A percentile compares a stretch with the other conserved stretches of the same genome.
These are phyloP conservation scores for Linyphia triangularis DNA, from an alignment of 2,888 invertebrate species.

Conservation along the genomic window DNA sequence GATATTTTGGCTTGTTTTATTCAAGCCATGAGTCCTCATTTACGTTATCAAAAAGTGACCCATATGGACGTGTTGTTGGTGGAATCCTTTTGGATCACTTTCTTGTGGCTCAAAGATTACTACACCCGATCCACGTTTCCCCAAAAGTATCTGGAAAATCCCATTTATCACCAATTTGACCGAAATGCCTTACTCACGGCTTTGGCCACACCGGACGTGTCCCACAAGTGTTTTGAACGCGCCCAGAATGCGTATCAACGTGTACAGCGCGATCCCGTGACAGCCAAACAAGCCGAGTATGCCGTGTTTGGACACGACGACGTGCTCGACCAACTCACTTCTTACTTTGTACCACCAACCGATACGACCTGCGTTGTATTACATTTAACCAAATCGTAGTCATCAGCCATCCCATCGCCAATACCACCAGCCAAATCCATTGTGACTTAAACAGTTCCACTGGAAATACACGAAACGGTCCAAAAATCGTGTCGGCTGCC, in stretches of 20 bases:
- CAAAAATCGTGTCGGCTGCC: background rate
- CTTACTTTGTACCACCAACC: background rate
- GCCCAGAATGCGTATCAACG: background rate
- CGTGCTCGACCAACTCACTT: background rate
- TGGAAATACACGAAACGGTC: background rate
- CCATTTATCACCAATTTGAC: conserved; percentile 7
- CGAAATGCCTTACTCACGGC: conserved; percentile 12
- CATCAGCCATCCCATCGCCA: background rate
- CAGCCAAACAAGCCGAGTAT: background rate
- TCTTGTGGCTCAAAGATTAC: conserved; percentile 8
- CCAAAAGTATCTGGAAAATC: conserved; percentile 29
- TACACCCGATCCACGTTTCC: background rate
- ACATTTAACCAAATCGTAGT: background rate
- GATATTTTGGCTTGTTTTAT: background rate
- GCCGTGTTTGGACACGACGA: conserved; percentile 1
- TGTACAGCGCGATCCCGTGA: background rate
- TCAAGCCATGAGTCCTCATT: background rate
- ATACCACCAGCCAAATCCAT: background rate
- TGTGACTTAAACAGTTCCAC: background rate
- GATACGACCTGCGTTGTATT: background rate
- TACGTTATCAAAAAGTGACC: background rate
- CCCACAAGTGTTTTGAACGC: background rate
- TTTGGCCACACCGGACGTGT: background rate
- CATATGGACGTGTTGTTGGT: background rate
- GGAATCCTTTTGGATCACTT: background rate